phyloP scores from a whole-genome alignment of 1,140 invertebrate genomes.

The Bombus balteatus region DNA sequence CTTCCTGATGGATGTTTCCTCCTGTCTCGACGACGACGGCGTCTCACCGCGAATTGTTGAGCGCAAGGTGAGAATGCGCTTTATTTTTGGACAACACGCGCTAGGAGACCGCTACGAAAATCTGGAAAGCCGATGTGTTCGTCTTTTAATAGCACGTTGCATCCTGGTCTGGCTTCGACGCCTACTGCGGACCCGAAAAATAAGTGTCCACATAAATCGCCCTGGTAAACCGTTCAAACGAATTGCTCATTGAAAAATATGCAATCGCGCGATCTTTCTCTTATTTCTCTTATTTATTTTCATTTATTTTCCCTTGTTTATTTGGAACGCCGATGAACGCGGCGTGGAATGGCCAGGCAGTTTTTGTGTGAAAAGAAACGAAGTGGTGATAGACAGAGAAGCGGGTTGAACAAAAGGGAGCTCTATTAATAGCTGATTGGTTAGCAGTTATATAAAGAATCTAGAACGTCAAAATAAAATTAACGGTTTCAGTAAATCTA shows the following conservation, averaged over 20 bases:
- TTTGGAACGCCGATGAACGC: no score
- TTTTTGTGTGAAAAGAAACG: not conserved
- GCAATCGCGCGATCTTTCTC: not conserved
- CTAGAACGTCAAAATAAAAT: constrained; percentile 5
- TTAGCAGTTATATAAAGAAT: constrained; percentile 12
- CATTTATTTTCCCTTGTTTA: not conserved
- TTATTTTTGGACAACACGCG: constrained; percentile 74
- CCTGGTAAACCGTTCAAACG: no score
- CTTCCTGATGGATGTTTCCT: constrained; percentile 9
- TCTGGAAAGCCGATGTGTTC: constrained; percentile 69
- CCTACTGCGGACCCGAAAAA: constrained; percentile 49
- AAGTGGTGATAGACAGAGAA: not conserved
- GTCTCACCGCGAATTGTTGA: not conserved
- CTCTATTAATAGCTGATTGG: constrained; percentile 4
- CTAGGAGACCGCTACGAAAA: constrained; percentile 70
- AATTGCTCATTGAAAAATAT: not conserved
- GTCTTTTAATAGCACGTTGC: constrained; percentile 75
- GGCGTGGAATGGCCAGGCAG: not conserved
- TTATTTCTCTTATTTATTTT: not conserved
- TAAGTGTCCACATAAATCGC: not conserved
- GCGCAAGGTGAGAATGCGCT: constrained; percentile 63
- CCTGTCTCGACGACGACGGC: not conserved
- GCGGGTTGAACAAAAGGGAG: not conserved
- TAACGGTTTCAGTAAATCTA: not conserved
- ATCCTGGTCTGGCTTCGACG: constrained; percentile 62